phyloP scores from a whole-genome alignment of 2,797 vertebrate species.

The Coreius guichenoti region DNA sequence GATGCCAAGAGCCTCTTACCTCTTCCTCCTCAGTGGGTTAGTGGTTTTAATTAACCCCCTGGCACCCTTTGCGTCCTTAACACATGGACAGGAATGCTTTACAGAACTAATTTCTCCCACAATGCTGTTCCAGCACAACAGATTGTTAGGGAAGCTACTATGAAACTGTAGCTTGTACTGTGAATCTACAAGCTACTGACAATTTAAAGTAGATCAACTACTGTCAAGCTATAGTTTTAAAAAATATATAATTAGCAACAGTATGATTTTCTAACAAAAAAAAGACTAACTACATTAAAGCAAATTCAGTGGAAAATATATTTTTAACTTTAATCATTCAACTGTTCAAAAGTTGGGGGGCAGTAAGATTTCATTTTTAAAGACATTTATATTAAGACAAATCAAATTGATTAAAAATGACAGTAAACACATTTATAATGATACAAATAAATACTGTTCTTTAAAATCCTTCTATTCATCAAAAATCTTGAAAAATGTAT shows the following conservation, averaged over 20 bases:
- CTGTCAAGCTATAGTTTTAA: not conserved
- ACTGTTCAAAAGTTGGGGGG: not conserved
- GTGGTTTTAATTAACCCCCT: conserved; percentile 70
- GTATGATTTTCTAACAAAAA: not conserved
- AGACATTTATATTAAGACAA: not conserved
- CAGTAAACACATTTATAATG: not conserved
- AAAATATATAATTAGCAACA: not conserved
- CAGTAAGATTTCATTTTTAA: not conserved
- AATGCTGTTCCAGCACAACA: conserved; percentile 18
- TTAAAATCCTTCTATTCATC: not conserved
- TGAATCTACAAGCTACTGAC: not conserved
- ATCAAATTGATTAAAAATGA: not conserved
- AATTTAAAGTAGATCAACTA: not conserved
- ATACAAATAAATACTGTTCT: not conserved
- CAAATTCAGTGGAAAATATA: not conserved
- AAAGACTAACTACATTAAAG: not conserved
- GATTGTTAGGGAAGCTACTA: not conserved
- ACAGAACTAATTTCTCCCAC: not conserved
- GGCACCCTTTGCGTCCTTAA: conserved; percentile 50
- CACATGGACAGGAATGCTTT: conserved; percentile 30
- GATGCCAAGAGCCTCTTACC: conserved; percentile 54
- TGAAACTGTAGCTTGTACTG: not conserved
- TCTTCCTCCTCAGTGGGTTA: conserved; percentile 63
- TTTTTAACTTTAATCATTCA: not conserved
- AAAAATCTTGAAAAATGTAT: not conserved